phyloP scores from a whole-genome alignment of 2,888 invertebrate genomes.

The Taphrorychus bicolor region DNA sequence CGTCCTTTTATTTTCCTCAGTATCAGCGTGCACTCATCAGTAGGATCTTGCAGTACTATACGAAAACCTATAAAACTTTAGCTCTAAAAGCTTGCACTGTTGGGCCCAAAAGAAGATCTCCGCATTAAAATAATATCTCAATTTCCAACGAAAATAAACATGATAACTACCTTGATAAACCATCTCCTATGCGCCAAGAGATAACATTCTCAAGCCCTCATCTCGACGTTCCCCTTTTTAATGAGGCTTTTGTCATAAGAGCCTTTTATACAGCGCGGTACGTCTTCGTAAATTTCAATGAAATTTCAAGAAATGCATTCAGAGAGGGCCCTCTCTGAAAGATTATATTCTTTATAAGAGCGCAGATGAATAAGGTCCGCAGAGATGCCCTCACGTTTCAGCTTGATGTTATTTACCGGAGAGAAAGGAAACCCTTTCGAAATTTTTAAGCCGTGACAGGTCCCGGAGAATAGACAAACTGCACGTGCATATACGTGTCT shows the following conservation, averaged over 20 bases:
- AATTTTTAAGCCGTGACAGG: conserved; percentile 43
- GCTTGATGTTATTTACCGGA: conserved; percentile 49
- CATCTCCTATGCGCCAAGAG: conserved; percentile 2
- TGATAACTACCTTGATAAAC: conserved; percentile 8
- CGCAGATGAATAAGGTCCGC: conserved; percentile 48
- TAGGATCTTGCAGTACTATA: no score
- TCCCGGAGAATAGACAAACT: conserved; percentile 32
- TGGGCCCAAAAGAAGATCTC: not conserved
- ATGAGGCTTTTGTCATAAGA: conserved; percentile 32
- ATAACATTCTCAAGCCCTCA: conserved; percentile 17
- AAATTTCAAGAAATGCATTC: conserved; percentile 35
- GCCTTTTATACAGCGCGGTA: conserved; percentile 15
- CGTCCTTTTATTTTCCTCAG: no score
- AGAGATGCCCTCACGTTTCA: conserved; percentile 48
- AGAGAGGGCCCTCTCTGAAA: conserved; percentile 29
- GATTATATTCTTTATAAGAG: conserved; percentile 47
- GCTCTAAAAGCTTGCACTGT: no score
- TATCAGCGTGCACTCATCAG: no score
- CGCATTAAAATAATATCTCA: not conserved
- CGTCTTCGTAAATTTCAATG: conserved; percentile 36
- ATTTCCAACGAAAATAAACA: not conserved
- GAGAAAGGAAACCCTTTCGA: conserved; percentile 45
- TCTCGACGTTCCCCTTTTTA: conserved; percentile 23
- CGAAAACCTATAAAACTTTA: no score
- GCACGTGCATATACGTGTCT: conserved; percentile 23